These are phyloP conservation scores for Alca torda DNA, from an alignment of 2,797 vertebrate genomes.

Conservation along the genomic window DNA sequence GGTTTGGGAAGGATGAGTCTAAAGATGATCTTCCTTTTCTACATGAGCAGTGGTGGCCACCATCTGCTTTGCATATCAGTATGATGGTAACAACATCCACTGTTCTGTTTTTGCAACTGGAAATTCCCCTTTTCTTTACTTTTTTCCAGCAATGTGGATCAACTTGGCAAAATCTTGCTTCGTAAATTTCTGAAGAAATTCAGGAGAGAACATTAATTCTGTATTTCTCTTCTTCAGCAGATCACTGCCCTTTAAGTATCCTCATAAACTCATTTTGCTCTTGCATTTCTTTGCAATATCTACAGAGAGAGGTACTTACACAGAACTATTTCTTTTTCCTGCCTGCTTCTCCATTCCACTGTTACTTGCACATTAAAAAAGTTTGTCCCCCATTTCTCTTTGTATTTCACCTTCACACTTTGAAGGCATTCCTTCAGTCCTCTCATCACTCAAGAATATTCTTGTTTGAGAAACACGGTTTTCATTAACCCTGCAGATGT, in stretches of 20 bases:
- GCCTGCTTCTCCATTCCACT: neutral
- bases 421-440: neutral
- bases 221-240: neutral
- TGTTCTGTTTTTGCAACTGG: neutral
- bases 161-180: neutral
- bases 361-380: neutral
- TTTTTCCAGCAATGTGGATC: neutral
- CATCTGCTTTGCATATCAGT: neutral
- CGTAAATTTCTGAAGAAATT: neutral
- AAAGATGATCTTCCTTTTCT: neutral
- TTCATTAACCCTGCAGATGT: neutral
- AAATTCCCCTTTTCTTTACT: neutral
- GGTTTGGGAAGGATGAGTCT: neutral
- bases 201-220: neutral
- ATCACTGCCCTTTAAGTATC: slow-evolving; percentile 20
- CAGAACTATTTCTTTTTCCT: neutral
- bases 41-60: neutral
- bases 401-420: slow-evolving; percentile 5
- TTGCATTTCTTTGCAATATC: neutral
- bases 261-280: slow-evolving; percentile 1
- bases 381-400: neutral
- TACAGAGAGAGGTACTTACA: neutral
- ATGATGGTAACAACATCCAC: neutral
- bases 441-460: neutral
- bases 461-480: neutral